These are phyloP conservation scores for Corynorhinus townsendii DNA, from an alignment of 2,113 vertebrate genomes.

Conservation along the genomic window DNA sequence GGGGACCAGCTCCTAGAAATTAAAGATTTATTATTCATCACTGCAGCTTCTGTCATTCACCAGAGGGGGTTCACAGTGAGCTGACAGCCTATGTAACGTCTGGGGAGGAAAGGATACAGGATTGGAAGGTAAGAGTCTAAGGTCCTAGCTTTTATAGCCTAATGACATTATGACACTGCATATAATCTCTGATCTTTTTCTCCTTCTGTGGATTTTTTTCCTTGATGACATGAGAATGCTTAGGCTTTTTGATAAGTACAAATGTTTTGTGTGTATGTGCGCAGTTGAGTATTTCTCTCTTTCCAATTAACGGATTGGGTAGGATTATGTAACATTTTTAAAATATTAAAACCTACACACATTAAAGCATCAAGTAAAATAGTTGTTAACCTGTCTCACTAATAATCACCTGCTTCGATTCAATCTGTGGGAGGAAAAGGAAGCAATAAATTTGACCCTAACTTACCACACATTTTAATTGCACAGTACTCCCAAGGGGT, in stretches of 20 bases:
- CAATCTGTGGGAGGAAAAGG: constrained; percentile 79
- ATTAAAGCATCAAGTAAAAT: constrained; percentile 58
- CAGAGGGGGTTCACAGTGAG: background rate
- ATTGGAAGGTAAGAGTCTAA: background rate
- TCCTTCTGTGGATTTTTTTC: background rate
- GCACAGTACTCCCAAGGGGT: constrained; percentile 96
- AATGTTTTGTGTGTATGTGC: background rate
- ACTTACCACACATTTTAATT: constrained; percentile 97
- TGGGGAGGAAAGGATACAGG: background rate
- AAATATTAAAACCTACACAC: constrained; percentile 43
- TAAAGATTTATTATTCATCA: background rate
- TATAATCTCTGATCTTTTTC: background rate
- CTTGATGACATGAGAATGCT: background rate
- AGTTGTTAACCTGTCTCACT: constrained; percentile 52
- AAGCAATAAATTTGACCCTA: constrained; percentile 84
- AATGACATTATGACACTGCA: background rate
- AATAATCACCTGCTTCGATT: constrained; percentile 58
- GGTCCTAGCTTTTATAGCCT: background rate
- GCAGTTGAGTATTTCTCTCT: background rate
- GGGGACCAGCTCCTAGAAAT: background rate
- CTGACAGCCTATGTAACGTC: background rate
- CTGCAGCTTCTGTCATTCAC: background rate
- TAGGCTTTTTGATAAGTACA: background rate
- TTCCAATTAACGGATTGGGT: background rate
- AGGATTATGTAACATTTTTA: constrained; percentile 38